Evolutionary conservation across 2,797 vertebrate species (phyloP), one percentile per base, ranked within the genome.

Genomic region (Loriculus beryllinus): DNA sequence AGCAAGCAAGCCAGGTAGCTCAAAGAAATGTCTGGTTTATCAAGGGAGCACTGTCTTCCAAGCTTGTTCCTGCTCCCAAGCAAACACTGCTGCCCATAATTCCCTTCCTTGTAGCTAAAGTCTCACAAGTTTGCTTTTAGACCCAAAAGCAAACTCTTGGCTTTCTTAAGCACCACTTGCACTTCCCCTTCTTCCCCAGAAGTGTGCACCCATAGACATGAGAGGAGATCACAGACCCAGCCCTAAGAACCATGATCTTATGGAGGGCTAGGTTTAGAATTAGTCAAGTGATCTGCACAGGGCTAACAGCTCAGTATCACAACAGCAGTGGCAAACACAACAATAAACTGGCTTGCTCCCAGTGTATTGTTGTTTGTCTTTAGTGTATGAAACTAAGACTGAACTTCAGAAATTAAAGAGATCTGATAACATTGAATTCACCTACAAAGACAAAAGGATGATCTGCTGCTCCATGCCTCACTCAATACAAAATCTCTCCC

Each of bases 251-350:
- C 14, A 19, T 0, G 1, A 1, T 9, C 29, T 52, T 37, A 31
- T 13, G 29, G 25, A 39, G 18, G n/a, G 20, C 17, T 70, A 43
- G 43, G 77, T 64, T 86, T 56, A 43, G 10, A 33, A 29, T 1
- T 4, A 49, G n/a, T 16, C 9, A 2, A 20, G 37, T 26, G 25
- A 49, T 21, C 14, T 0, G 1, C 52, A 22, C 22, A 63, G 15
- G 2, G 9, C 40, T 21, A 74, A 57, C 39, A 77, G 60, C 31
- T 83, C 57, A 20, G 20, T 7, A 42, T 31, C 33, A 28, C 33
- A 56, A 39, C 29, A 62, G 28, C 52, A 56, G 37, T 2, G 14
- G 22, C 62, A 64, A 90, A 77, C 39, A n/a, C n/a, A n/a, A n/a
- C n/a, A n/a, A n/a, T n/a, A n/a, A n/a, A n/a, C 6, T 1, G 2